These are phyloP conservation scores for Barnardius zonarius DNA, from an alignment of 2,113 vertebrate species.

Conservation along the genomic window DNA sequence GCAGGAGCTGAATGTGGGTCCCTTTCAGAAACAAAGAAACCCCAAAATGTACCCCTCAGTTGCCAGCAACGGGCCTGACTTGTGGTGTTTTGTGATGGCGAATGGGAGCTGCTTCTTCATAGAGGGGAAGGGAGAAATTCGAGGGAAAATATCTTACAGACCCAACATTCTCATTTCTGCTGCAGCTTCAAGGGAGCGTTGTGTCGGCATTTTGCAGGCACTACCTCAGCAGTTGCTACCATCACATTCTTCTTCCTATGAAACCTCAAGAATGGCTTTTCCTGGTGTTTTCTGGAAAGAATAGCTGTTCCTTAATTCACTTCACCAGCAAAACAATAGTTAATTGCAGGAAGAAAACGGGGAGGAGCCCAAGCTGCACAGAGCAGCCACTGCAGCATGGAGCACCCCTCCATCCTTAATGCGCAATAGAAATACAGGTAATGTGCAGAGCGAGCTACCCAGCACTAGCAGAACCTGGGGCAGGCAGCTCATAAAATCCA, in stretches of 20 bases:
- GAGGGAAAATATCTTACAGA: neutral
- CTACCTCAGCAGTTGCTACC: neutral
- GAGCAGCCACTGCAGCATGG: slow-evolving; percentile 45
- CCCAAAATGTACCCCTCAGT: neutral
- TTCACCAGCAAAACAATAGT: slow-evolving; percentile 74
- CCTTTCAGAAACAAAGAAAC: neutral
- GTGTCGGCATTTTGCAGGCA: accelerated
- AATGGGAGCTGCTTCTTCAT: neutral
- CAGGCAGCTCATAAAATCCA: slow-evolving; percentile 14
- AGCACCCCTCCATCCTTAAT: slow-evolving; percentile 1
- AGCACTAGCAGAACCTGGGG: neutral
- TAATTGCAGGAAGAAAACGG: slow-evolving; percentile 75
- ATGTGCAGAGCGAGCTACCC: slow-evolving; percentile 13
- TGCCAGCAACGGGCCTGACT: neutral
- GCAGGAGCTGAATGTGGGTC: neutral
- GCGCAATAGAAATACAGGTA: neutral
- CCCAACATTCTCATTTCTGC: neutral
- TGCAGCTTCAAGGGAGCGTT: neutral
- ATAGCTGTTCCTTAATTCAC: slow-evolving; percentile 73
- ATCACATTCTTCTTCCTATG: neutral
- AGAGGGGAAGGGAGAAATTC: neutral
- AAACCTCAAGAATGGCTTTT: slow-evolving; percentile 75
- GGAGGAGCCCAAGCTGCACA: slow-evolving; percentile 66
- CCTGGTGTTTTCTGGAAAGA: slow-evolving; percentile 78
- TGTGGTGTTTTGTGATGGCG: neutral